These are phyloP conservation scores for Phocoena phocoena DNA, from an alignment of 2,113 vertebrate species.

Conservation along the genomic window DNA sequence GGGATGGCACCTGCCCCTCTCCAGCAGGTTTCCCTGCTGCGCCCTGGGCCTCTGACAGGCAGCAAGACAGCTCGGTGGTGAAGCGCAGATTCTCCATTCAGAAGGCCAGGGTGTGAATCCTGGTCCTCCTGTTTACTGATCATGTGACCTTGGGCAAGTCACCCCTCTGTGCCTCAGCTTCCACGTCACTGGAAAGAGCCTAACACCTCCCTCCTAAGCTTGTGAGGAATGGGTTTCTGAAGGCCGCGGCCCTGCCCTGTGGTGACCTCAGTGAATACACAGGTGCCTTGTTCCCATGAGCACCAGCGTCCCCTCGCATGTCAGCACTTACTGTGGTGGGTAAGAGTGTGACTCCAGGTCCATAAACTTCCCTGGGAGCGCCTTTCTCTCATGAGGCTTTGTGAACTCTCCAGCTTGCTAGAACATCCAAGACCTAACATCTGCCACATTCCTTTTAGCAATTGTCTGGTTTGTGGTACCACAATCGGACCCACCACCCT, in stretches of 20 bases:
- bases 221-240: background rate
- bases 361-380: background rate
- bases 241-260: background rate
- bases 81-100: background rate
- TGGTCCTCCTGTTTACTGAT: background rate
- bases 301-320: background rate
- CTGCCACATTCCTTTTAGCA: slow-evolving; percentile 85
- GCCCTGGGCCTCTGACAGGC: background rate
- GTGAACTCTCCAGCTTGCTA: background rate
- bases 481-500: slow-evolving; percentile 92
- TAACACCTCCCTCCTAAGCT: background rate
- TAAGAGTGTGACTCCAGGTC: background rate
- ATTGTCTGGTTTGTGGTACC: slow-evolving; percentile 95
- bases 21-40: background rate
- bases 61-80: background rate
- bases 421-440: background rate
- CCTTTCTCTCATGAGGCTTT: background rate
- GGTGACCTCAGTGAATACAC: background rate
- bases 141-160: background rate
- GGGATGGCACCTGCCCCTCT: background rate
- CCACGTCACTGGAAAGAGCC: background rate
- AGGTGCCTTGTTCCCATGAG: background rate
- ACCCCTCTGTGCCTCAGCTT: background rate
- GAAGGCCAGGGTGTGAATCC: background rate
- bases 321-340: background rate